These are phyloP conservation scores for Solenodon paradoxus DNA, from an alignment of 2,113 vertebrate genomes.

Conservation along the genomic window DNA sequence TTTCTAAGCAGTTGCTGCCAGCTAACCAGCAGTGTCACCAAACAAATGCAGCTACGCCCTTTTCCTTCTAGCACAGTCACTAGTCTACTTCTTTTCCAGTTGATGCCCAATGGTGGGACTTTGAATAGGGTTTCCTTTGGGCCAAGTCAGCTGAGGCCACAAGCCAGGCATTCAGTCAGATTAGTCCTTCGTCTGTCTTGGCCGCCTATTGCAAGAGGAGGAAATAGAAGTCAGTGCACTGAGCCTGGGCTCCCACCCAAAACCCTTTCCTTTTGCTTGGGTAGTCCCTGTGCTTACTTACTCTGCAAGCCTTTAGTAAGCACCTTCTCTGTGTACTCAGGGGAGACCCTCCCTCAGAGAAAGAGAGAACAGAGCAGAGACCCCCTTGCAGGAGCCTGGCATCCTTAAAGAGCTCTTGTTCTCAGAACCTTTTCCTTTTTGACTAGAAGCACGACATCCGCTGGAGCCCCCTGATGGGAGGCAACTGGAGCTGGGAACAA, in stretches of 20 bases:
- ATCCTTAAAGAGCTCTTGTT: slow-evolving; percentile 60
- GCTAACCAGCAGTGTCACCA: slow-evolving; percentile 21
- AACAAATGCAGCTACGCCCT: not conserved
- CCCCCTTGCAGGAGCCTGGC: slow-evolving; percentile 17
- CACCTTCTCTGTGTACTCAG: slow-evolving; percentile 52
- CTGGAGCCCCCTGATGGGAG: slow-evolving; percentile 55
- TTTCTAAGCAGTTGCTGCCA: slow-evolving; percentile 48
- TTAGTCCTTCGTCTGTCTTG: slow-evolving; percentile 37
- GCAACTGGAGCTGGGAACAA: slow-evolving; percentile 63
- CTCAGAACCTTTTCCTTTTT: slow-evolving; percentile 59
- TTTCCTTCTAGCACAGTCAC: not conserved
- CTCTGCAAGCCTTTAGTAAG: slow-evolving; percentile 49
- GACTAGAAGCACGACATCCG: slow-evolving; percentile 56
- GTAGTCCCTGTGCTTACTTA: slow-evolving; percentile 15
- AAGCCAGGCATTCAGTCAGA: slow-evolving; percentile 35
- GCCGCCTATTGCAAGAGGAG: slow-evolving; percentile 3
- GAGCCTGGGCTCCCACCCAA: slow-evolving; percentile 56
- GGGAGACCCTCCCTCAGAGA: slow-evolving; percentile 17
- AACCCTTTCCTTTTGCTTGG: not conserved
- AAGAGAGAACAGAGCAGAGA: not conserved
- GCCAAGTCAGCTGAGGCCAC: slow-evolving; percentile 51
- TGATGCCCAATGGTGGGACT: not conserved
- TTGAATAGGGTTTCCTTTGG: slow-evolving; percentile 54
- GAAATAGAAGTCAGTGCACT: slow-evolving; percentile 22
- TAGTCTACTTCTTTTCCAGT: not conserved